Evolutionary conservation across 2,888 invertebrate genomes (phyloP).

Genomic region (Autographa pulchrina): DNA sequence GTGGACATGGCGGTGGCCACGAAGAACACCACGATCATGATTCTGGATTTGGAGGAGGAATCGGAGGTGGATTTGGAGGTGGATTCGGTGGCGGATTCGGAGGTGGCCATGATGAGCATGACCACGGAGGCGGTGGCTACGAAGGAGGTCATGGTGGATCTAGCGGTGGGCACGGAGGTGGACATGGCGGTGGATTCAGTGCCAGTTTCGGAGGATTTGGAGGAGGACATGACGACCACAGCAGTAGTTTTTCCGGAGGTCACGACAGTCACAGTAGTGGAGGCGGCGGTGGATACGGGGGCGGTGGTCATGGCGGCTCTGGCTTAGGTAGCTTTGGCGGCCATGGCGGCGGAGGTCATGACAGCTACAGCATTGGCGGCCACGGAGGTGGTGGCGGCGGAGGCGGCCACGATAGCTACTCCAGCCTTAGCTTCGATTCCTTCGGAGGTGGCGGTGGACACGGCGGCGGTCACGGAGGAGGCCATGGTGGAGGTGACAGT

Average conservation of each 20-base stretch:
- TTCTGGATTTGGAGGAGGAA: constrained; percentile 59
- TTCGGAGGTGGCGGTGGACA: constrained; percentile 46
- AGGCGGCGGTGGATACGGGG: constrained; percentile 56
- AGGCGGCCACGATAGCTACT: constrained; percentile 63
- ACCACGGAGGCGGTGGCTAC: constrained; percentile 43
- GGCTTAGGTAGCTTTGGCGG: constrained; percentile 61
- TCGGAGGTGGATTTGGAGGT: constrained; percentile 63
- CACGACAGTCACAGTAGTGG: constrained; percentile 62
- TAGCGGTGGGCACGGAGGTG: constrained; percentile 55
- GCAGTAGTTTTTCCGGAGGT: constrained; percentile 56
- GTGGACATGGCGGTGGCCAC: constrained; percentile 63
- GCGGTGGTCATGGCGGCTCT: constrained; percentile 52
- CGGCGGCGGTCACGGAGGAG: constrained; percentile 60
- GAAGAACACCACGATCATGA: constrained; percentile 61
- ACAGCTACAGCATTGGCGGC: constrained; percentile 56
- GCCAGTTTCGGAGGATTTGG: constrained; percentile 59
- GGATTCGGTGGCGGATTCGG: constrained; percentile 65
- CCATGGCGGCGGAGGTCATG: constrained; percentile 58
- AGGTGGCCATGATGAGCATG: constrained; percentile 59
- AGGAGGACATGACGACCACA: constrained; percentile 64
- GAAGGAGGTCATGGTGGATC: constrained; percentile 49
- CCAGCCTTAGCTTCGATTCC: constrained; percentile 17
- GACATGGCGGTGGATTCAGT: constrained; percentile 56
- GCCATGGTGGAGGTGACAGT: constrained; percentile 58
- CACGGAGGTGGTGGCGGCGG: constrained; percentile 60